Conservation (phyloP, 2,888 invertebrate genomes). For the Idaea aversata region DNA sequence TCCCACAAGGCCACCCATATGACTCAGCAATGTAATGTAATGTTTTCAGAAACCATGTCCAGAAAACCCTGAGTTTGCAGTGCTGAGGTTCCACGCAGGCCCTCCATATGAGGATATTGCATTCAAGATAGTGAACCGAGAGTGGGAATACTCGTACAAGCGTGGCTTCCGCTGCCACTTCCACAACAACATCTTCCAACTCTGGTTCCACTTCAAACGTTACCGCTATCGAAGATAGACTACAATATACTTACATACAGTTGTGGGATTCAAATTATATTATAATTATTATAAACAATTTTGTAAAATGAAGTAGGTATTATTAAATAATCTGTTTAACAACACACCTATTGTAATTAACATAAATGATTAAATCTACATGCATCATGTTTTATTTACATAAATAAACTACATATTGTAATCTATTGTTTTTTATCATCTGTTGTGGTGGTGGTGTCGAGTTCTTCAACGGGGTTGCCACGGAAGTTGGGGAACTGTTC, state of each 20-base stretch:
- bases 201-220: slow-evolving; percentile 99
- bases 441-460: slow-evolving; percentile 58
- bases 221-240: slow-evolving; percentile 93
- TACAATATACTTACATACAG: too few relatives aligned
- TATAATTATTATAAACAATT: too few relatives aligned
- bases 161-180: slow-evolving; percentile 99
- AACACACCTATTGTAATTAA: too few relatives aligned
- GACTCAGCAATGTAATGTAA: not conserved
- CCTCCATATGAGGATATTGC: slow-evolving; percentile 99
- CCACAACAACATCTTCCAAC: slow-evolving; percentile 99
- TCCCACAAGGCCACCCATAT: too few relatives aligned
- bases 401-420: slow-evolving; percentile 4
- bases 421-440: slow-evolving; percentile 56
- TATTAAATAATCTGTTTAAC: too few relatives aligned
- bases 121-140: slow-evolving; percentile 98
- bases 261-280: too few relatives aligned
- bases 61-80: slow-evolving; percentile 97
- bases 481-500: slow-evolving; percentile 97
- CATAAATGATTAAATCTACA: too few relatives aligned
- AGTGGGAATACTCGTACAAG: slow-evolving; percentile 99
- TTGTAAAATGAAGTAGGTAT: too few relatives aligned
- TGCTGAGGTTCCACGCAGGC: slow-evolving; percentile 97
- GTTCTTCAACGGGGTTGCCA: slow-evolving; percentile 83
- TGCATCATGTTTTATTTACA: slow-evolving; percentile 17
- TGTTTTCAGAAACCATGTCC: slow-evolving; percentile 89